Percentiles rank a stretch among this genome's conserved stretches.
Conservation (phyloP, 2,113 vertebrate genomes). For the Triplophysa tibetana region DNA sequence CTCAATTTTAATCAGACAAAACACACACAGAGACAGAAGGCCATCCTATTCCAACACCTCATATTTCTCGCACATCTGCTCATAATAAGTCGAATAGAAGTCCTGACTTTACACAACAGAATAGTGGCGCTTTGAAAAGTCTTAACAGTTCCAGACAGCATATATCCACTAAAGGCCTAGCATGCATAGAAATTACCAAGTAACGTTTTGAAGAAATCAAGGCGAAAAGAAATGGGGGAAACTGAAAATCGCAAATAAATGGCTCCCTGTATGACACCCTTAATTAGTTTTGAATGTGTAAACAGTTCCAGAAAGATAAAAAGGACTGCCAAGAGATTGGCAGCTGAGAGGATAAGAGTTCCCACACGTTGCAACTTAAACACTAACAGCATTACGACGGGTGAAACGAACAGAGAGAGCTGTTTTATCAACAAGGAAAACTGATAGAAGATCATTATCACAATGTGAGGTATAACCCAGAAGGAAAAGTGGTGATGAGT, state of each 20-base stretch:
- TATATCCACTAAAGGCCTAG: neutral
- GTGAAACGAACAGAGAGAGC: neutral
- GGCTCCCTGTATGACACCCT: conserved; percentile 12
- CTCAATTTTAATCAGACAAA: neutral
- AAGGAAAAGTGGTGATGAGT: conserved; percentile 1
- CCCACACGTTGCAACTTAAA: conserved; percentile 13
- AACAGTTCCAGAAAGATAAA: conserved; percentile 19
- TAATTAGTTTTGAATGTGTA: conserved; percentile 35
- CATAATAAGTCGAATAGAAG: neutral
- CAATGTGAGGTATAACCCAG: neutral
- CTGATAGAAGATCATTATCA: conserved; percentile 7
- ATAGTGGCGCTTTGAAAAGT: neutral
- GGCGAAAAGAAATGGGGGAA: neutral
- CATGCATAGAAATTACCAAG: neutral
- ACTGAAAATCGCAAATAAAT: conserved; percentile 32
- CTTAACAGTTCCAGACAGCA: neutral
- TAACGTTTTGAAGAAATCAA: neutral
- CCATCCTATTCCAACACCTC: neutral
- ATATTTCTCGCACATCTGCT: neutral
- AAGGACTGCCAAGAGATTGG: conserved; percentile 2
- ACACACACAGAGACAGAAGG: conserved; percentile 12
- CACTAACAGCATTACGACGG: neutral
- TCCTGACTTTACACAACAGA: conserved; percentile 4
- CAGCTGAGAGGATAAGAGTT: conserved; percentile 5
- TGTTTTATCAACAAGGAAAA: neutral